Evolutionary conservation across 1,140 invertebrate genomes (phyloP).

Genomic region (Marisa cornuarietis): DNA sequence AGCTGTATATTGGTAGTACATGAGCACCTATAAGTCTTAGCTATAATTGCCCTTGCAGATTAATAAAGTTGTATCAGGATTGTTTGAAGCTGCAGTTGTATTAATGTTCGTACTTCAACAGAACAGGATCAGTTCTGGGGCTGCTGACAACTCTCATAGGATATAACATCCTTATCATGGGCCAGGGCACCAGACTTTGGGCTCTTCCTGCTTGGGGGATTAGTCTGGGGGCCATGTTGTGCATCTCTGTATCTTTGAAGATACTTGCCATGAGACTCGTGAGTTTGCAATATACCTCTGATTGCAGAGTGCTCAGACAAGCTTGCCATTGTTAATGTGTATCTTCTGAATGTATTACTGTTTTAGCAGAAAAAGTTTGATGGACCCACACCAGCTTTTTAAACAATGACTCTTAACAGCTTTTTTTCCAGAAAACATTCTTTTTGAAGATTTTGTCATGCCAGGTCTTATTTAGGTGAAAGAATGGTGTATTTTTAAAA

Average conservation of each 20-base stretch:
- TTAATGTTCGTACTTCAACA: background rate
- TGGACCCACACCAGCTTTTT: background rate
- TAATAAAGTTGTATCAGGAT: no score
- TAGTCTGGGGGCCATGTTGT: constrained; percentile 1
- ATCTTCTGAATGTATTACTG: background rate
- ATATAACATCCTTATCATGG: constrained; percentile 7
- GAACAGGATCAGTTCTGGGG: constrained; percentile 4
- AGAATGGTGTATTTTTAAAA: background rate
- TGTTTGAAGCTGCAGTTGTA: no score
- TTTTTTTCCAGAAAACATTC: background rate
- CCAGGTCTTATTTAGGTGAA: no score
- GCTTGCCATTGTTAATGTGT: background rate
- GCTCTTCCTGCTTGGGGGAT: constrained; percentile 22
- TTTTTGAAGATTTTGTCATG: background rate
- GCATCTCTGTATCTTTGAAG: constrained; percentile 17
- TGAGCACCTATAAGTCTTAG: background rate
- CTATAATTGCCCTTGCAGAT: background rate
- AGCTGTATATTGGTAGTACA: no score
- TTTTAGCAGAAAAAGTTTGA: background rate
- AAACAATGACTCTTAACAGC: background rate
- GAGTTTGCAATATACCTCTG: background rate
- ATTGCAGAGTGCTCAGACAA: background rate
- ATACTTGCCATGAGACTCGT: constrained; percentile 11
- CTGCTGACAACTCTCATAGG: background rate
- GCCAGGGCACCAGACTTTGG: background rate